These are phyloP conservation scores for Thecophora atra DNA, from an alignment of 2,888 invertebrate genomes.

Conservation along the genomic window DNA sequence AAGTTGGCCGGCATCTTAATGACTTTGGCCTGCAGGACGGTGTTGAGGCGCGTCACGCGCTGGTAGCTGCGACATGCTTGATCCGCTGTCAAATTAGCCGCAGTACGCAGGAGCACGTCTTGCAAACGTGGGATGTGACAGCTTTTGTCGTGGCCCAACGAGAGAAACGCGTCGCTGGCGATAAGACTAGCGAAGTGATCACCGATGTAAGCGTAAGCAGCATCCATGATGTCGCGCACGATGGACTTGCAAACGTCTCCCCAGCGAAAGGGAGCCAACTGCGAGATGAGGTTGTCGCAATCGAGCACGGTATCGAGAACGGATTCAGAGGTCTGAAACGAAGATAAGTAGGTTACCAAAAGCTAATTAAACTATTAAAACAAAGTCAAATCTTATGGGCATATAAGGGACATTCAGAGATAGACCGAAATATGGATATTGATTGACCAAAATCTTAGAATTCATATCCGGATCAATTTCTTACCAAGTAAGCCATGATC, in stretches of 20 bases:
- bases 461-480: slow-evolving; percentile 40
- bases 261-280: slow-evolving; percentile 84
- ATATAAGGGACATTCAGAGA: no score
- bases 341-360: no score
- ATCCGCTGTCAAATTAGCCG: slow-evolving; percentile 82
- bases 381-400: no score
- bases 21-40: slow-evolving; percentile 64
- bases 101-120: slow-evolving; percentile 80
- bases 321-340: slow-evolving; percentile 75
- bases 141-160: slow-evolving; percentile 75
- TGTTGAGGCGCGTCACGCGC: slow-evolving; percentile 63
- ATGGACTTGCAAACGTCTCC: slow-evolving; percentile 76
- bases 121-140: slow-evolving; percentile 81
- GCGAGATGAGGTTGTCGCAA: slow-evolving; percentile 82
- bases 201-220: slow-evolving; percentile 81
- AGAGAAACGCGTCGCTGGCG: slow-evolving; percentile 73
- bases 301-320: slow-evolving; percentile 85
- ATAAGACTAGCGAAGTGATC: slow-evolving; percentile 82
- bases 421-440: no score
- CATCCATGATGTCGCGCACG: slow-evolving; percentile 81
- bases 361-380: no score
- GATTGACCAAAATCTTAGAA: no score
- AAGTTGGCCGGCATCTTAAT: slow-evolving; percentile 63
- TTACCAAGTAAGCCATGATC: slow-evolving; percentile 79
- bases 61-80: slow-evolving; percentile 83